Base-by-base conservation (phyloP, 2,113 vertebrate genomes). In the Pungitius pungitius region DNA sequence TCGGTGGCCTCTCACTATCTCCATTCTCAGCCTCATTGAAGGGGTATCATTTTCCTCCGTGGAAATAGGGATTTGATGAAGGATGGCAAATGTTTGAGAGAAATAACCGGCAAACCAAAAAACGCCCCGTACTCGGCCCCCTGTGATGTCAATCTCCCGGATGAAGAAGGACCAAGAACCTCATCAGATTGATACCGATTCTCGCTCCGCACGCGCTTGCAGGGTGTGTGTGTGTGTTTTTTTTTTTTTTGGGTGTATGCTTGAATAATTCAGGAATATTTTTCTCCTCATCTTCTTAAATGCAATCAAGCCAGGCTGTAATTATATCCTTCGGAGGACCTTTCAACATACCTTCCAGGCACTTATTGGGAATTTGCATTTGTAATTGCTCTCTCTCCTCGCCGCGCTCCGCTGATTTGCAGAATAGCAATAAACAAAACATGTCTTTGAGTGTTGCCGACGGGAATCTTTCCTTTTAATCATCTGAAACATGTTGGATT, bases 341-440 rank as follows among this genome's bases (percentile, higher is more conserved):
- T 89, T 88, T 89, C 75, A 78, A 72, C 81, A 79, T 70, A 90
- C 89, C 85, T 92, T 88, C 78, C 70, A 85, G 89, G 86, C 82
- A 84, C 84, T 90, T 86, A 84, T 73, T 77, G 70, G 57, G 68
- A 86, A 92, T 91, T 87, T 88, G 87, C 89, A 92, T 92, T 90
- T 88, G 72, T 92, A 92, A 92, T 89, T 88, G 81, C 85, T 82
- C 85, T 75, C 76, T 78, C 81, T 75, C 62, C 80, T 76, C 62
- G 73, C 77, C 66, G 75, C 61, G 87, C 83, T 88, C 64, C 60
- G 12, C 75, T 85, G 84, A 77, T 89, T 90, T 79, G 73, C 75
- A 72, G 75, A 90, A 77, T 55, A 56, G 83, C 80, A 85, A 91
- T 90, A 91, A 90, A 90, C 89, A 87, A 85, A 91, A 87, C 82